A percentile compares a stretch with the other conserved stretches of the same genome.
Evolutionary conservation across 2,888 invertebrate species (phyloP).

Genomic region (Pterobdella sp.): DNA sequence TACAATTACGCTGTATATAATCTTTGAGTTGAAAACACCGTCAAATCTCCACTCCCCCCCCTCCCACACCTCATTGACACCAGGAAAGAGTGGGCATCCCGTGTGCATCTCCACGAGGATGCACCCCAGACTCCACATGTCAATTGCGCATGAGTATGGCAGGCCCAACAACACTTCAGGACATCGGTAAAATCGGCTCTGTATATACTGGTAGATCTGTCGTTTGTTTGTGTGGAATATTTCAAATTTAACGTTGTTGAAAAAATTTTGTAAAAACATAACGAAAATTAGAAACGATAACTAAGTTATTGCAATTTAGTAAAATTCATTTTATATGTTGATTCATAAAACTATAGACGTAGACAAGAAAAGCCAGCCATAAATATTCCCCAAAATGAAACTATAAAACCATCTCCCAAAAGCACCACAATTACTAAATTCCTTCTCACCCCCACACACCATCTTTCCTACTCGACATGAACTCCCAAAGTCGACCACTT

Average conservation of each 20-base stretch:
- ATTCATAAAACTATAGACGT: no score
- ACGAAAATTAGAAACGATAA: no score
- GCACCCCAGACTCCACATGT: constrained; percentile 99
- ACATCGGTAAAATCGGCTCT: constrained; percentile 73
- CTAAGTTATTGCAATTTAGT: no score
- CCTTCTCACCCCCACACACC: constrained; percentile 58
- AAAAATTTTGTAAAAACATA: no score
- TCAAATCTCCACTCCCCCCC: not conserved
- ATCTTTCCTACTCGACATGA: constrained; percentile 98
- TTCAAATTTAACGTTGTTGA: no score
- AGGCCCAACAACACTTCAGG: constrained; percentile 97
- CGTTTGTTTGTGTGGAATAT: constrained; percentile 53
- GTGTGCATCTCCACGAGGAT: constrained; percentile 99
- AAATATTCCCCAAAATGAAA: not conserved
- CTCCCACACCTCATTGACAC: constrained; percentile 71
- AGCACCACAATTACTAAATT: not conserved
- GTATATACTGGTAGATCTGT: constrained; percentile 99
- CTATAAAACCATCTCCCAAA: not conserved
- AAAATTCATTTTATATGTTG: no score
- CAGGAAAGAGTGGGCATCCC: constrained; percentile 96
- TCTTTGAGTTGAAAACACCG: not conserved
- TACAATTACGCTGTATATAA: not conserved
- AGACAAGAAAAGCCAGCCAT: no score
- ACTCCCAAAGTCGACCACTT: constrained; percentile 99
- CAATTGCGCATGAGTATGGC: constrained; percentile 96